These are phyloP conservation scores for Eilema depressum DNA, from an alignment of 2,888 invertebrate species.

Conservation along the genomic window DNA sequence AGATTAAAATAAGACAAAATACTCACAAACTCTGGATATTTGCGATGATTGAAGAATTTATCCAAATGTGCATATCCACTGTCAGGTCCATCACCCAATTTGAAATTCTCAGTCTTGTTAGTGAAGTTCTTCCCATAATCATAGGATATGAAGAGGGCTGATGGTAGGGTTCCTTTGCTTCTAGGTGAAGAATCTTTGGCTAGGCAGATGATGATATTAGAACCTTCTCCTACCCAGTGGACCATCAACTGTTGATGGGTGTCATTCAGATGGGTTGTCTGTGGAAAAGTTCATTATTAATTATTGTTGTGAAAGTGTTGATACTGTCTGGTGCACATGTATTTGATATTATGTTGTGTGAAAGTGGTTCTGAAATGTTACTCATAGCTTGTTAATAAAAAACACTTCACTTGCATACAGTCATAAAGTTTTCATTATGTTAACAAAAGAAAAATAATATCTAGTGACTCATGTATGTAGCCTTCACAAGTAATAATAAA, in stretches of 20 bases:
- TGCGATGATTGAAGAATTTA: slow-evolving; percentile 95
- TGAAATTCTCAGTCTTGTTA: slow-evolving; percentile 91
- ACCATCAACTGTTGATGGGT: slow-evolving; percentile 96
- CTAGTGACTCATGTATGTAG: background rate
- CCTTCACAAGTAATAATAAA: background rate
- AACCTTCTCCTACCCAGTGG: slow-evolving; percentile 96
- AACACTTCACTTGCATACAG: background rate
- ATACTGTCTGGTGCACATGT: background rate
- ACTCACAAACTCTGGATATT: slow-evolving; percentile 93
- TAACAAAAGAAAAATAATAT: background rate
- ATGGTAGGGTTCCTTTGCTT: slow-evolving; percentile 88
- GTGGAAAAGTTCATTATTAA: slow-evolving; percentile 58
- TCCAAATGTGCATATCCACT: slow-evolving; percentile 91
- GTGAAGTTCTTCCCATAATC: slow-evolving; percentile 94
- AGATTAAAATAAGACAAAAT: slow-evolving; percentile 27
- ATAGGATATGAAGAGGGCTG: slow-evolving; percentile 94
- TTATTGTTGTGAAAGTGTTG: slow-evolving; percentile 20
- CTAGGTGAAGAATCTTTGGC: slow-evolving; percentile 90
- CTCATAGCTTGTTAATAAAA: slow-evolving; percentile 1
- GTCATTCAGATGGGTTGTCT: slow-evolving; percentile 93
- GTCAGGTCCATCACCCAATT: slow-evolving; percentile 80
- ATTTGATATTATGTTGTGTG: background rate
- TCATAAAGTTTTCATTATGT: background rate
- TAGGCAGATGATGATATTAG: slow-evolving; percentile 94
- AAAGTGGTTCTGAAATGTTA: background rate